Evolutionary conservation across 2,797 vertebrate genomes (phyloP).

Genomic region (Cyclopterus lumpus): DNA sequence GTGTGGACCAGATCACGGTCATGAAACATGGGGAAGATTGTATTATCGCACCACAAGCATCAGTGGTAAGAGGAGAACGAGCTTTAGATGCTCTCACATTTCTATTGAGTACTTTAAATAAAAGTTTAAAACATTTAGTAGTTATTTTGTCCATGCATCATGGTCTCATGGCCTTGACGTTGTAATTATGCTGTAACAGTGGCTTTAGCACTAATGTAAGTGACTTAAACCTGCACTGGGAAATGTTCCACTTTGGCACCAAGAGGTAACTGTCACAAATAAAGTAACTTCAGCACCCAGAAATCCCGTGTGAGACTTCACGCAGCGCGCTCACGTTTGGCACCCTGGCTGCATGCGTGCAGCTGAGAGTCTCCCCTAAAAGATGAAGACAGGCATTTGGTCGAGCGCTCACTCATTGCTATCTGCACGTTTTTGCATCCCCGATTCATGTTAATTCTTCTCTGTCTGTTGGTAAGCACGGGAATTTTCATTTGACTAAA

Average conservation of each 20-base stretch:
- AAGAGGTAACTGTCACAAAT: not conserved
- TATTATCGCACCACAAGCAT: not conserved
- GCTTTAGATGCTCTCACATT: not conserved
- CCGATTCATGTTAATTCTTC: conserved; percentile 6
- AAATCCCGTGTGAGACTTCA: not conserved
- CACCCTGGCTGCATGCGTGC: conserved; percentile 3
- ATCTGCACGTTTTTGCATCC: conserved; percentile 11
- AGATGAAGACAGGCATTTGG: not conserved
- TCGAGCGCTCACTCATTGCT: not conserved
- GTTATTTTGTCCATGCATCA: conserved; percentile 18
- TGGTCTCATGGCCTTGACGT: conserved; percentile 51
- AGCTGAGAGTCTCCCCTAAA: not conserved
- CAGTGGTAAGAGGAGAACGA: not conserved
- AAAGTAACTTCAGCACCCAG: not conserved
- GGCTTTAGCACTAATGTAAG: conserved; percentile 29
- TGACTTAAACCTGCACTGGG: conserved; percentile 29
- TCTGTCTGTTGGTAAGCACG: not conserved
- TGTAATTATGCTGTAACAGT: conserved; percentile 21
- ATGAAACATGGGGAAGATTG: conserved; percentile 24
- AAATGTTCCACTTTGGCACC: not conserved
- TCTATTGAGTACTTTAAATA: not conserved
- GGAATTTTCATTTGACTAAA: conserved; percentile 1
- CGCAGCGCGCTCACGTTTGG: not conserved
- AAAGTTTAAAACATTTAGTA: too few species aligned
- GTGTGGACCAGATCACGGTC: conserved; percentile 47